phyloP scores from a whole-genome alignment of 2,797 vertebrate species.

The Falco berigora region DNA sequence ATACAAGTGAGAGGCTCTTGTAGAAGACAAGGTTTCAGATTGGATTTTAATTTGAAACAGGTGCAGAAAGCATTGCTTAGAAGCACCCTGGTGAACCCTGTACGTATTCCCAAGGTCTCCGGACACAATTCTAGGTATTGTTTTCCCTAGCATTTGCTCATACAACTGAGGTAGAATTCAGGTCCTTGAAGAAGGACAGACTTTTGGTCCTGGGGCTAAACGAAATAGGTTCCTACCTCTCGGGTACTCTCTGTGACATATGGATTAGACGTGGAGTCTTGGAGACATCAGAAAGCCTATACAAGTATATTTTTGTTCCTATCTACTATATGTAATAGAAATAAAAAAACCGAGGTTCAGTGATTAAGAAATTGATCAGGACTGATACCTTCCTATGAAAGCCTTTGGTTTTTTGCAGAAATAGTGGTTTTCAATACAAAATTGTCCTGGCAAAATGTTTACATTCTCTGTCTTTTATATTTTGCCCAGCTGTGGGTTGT shows the following conservation, averaged over 20 bases:
- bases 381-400: background rate
- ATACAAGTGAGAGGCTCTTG: background rate
- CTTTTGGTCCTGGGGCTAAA: background rate
- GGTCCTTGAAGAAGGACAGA: background rate
- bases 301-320: background rate
- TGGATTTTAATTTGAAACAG: constrained; percentile 33
- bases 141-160: background rate
- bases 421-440: background rate
- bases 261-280: accelerated
- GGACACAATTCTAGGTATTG: background rate
- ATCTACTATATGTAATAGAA: background rate
- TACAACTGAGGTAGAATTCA: too few species aligned
- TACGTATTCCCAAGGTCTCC: background rate
- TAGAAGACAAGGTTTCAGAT: constrained; percentile 27
- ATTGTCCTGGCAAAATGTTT: background rate
- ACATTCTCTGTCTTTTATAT: background rate
- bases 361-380: background rate
- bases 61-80: background rate
- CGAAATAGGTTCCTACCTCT: background rate
- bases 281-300: background rate
- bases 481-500: background rate
- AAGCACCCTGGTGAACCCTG: background rate
- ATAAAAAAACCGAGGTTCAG: background rate
- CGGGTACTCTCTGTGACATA: background rate
- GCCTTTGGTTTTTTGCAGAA: background rate